A percentile compares a stretch with the other conserved stretches of the same genome.
phyloP scores from a whole-genome alignment of 2,888 invertebrate species.

The Tridacna gigas region DNA sequence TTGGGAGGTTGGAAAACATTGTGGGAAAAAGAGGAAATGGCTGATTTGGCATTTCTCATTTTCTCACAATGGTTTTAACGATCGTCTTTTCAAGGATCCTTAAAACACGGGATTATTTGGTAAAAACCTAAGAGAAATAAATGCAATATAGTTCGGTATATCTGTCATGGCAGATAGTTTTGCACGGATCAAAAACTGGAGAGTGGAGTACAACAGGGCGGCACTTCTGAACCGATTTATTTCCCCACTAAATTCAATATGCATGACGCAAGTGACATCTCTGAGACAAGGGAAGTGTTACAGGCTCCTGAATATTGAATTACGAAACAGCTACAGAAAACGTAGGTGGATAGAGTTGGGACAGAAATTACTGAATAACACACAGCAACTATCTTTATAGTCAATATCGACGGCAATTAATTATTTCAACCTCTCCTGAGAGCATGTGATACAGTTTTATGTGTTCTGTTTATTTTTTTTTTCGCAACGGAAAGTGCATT shows the following conservation, averaged over 20 bases:
- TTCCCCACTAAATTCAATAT: slow-evolving; percentile 6
- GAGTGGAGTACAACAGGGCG: slow-evolving; percentile 5
- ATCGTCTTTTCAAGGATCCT: no score
- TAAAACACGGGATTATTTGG: no score
- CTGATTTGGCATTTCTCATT: neutral
- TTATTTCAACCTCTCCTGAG: no score
- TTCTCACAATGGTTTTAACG: neutral
- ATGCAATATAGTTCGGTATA: neutral
- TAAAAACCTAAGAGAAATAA: no score
- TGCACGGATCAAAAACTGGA: slow-evolving; percentile 7
- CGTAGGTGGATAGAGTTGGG: slow-evolving; percentile 15
- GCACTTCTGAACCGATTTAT: slow-evolving; percentile 11
- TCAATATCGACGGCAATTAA: no score
- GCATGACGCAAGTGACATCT: slow-evolving; percentile 20
- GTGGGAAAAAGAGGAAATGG: neutral
- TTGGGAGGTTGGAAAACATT: neutral
- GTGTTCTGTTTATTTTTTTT: no score
- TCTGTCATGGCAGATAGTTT: slow-evolving; percentile 18
- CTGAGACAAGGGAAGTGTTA: neutral
- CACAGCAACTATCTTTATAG: neutral
- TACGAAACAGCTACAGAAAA: slow-evolving; percentile 1
- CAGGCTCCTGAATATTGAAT: slow-evolving; percentile 10
- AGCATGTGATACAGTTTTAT: no score
- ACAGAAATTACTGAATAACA: neutral
- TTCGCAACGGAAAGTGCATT: no score